Evolutionary conservation across 1,140 invertebrate species (phyloP), one percentile per base, ranked within the genome.

Genomic region (Rhagoletis pomonella): DNA sequence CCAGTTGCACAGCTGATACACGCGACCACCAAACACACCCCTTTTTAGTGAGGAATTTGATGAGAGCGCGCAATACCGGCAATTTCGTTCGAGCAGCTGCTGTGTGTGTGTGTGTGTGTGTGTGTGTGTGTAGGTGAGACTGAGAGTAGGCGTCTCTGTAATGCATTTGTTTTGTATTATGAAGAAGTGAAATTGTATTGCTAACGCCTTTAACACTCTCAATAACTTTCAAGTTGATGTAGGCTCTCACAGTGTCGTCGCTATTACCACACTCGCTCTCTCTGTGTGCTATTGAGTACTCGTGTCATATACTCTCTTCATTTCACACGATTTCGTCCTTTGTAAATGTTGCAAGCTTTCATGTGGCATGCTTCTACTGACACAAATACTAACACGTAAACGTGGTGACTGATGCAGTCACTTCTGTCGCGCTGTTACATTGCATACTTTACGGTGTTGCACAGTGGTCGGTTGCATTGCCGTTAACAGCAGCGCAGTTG

Each of bases 1-100:
- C 1, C 3, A 81, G 1, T 4, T 3, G 50, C n/a, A 81, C 73
- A 55, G 73, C 73, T 81, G 73, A 81, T 81, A 47, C 47, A 50
- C 47, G 73, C 47, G 47, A 19, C 44, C 73, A 81, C 42, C 73
- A n/a, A 81, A 81, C 73, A 81, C 73, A 81, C 67, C 67, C 67
- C 67, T 44, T 73, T 29, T 73, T 44, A 73, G 44, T 73, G 14
- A 73, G 67, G 12, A 39, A 73, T 73, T 73, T 39, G 67, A 14
- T 67, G 50, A 55, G 50, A 55, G 2, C 50, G 17, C 67, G 3
- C 39, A 44, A 73, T 73, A 55, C 50, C 5, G 44, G 42, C 42
- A 55, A 55, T 55, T 5, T 55, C 5, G 50, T 10, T 55, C 0
- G 64, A 4, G 14, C 39, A 17, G 42, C 14, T 44, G 3, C 29